Base-by-base conservation (phyloP, 2,888 invertebrate species). In the Palloptera scutellata region DNA sequence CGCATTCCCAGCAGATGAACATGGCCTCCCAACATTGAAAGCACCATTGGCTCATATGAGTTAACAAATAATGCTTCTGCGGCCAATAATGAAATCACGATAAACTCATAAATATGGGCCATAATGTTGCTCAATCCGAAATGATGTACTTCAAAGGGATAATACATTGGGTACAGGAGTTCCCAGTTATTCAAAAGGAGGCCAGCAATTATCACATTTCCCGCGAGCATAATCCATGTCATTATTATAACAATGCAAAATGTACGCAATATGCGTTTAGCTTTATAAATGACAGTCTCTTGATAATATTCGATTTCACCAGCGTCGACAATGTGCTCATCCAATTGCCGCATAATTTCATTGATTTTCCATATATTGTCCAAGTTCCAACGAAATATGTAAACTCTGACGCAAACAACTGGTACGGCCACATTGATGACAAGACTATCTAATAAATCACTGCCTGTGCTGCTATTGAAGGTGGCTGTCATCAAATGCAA, bases 131-230 rank as follows among this genome's bases (percentile, higher is more conserved):
- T 52, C n/a, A 15, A 12, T 6, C 11, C 41, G 0, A 65, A 57
- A 45, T 41, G 42, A 8, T 15, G 42, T 19, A 54, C 52, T 30
- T 69, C 67, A 17, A 70, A 65, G 5, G 72, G 72, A 19, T 67
- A 65, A 66, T 68, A 73, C 1, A 42, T 70, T 12, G 72, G 72
- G 17, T 70, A 69, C 52, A 70, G 43, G 12, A 71, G 55, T 1
- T 61, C 63, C 58, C 70, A 61, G 8, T n/a, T 51, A 13, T 45
- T 9, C 13, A 41, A 30, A 30, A 30, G n/a, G 19, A 63, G 9
- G 9, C 61, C 58, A 17, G 41, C 2, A 10, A 57, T 48, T 17
- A 63, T n/a, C 20, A 57, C 30, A n/a, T 43, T 57, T 12, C 54
- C 15, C 55, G 54, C 45, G 4, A 55, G 48, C 3, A 45, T 45